Evolutionary conservation across 53 echinoderm and acorn worm species (phyloP).

Genomic region (Holothuria scabra): DNA sequence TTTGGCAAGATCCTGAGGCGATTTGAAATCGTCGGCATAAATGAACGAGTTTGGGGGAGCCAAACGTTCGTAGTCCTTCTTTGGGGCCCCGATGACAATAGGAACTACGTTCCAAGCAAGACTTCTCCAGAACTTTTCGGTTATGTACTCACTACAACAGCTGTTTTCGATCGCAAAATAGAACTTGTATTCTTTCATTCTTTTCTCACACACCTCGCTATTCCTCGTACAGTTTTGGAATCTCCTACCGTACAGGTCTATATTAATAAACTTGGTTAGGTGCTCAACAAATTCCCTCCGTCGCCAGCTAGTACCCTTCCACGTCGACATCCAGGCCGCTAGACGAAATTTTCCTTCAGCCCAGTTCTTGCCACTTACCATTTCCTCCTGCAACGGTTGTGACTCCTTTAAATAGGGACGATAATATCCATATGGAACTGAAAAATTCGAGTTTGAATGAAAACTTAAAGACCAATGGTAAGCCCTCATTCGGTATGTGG

Average conservation of each 20-base stretch:
- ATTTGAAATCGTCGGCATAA: slow-evolving; percentile 12
- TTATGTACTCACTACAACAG: slow-evolving; percentile 28
- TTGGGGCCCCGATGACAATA: not conserved
- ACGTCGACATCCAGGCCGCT: slow-evolving; percentile 28
- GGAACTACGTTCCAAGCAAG: slow-evolving; percentile 20
- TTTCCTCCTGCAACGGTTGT: too few relatives aligned
- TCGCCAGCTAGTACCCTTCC: slow-evolving; percentile 6
- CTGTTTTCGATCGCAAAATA: slow-evolving; percentile 35
- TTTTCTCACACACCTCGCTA: not conserved
- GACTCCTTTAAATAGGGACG: too few relatives aligned
- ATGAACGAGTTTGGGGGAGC: slow-evolving; percentile 15
- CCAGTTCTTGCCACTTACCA: not conserved
- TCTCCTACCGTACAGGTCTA: not conserved
- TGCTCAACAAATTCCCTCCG: not conserved
- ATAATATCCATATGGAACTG: slow-evolving; percentile 18
- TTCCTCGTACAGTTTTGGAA: not conserved
- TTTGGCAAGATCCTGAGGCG: not conserved
- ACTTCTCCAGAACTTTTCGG: slow-evolving; percentile 27
- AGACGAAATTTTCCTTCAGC: not conserved
- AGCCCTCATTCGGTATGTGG: not conserved
- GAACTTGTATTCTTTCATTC: slow-evolving; percentile 14
- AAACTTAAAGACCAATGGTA: slow-evolving; percentile 36
- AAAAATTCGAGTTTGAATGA: slow-evolving; percentile 30
- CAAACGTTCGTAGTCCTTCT: slow-evolving; percentile 14
- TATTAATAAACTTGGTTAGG: not conserved